Evolutionary conservation across 2,113 vertebrate genomes (phyloP).

Genomic region (Helogale parvula): DNA sequence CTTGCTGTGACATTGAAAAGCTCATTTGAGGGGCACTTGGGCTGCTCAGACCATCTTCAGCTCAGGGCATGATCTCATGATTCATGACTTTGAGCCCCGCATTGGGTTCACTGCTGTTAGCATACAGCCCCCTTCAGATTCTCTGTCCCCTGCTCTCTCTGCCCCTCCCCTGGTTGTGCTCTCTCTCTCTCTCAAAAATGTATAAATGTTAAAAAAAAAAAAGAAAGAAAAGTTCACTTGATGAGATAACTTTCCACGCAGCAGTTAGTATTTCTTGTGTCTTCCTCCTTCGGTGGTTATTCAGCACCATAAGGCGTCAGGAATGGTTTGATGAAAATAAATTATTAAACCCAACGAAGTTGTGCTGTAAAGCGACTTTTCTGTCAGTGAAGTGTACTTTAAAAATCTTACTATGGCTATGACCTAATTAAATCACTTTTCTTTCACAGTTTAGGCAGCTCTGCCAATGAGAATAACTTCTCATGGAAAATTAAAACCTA

Average conservation of each 20-base stretch:
- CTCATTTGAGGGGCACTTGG: background rate
- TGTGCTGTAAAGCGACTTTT: constrained; percentile 5
- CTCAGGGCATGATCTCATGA: too few relatives aligned
- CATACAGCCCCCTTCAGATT: too few relatives aligned
- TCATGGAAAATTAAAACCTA: constrained; percentile 82
- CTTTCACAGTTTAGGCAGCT: constrained; percentile 56
- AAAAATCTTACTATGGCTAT: constrained; percentile 49
- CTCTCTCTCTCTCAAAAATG: too few relatives aligned
- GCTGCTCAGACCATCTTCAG: too few relatives aligned
- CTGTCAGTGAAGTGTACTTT: constrained; percentile 23
- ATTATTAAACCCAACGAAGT: background rate
- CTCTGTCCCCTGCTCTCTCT: too few relatives aligned
- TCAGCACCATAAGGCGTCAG: background rate
- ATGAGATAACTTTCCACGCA: background rate
- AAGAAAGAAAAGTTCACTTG: background rate
- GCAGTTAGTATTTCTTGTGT: background rate
- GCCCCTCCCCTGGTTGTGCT: too few relatives aligned
- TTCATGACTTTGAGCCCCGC: too few relatives aligned
- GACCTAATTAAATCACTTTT: constrained; percentile 73
- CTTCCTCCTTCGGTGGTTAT: background rate
- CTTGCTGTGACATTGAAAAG: background rate
- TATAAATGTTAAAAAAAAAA: too few relatives aligned
- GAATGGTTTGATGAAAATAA: constrained; percentile 32
- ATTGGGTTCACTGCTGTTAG: too few relatives aligned
- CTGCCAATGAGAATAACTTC: constrained; percentile 70